Conservation (phyloP, 2,888 invertebrate genomes). For the Caenorhabditis imperialis region DNA sequence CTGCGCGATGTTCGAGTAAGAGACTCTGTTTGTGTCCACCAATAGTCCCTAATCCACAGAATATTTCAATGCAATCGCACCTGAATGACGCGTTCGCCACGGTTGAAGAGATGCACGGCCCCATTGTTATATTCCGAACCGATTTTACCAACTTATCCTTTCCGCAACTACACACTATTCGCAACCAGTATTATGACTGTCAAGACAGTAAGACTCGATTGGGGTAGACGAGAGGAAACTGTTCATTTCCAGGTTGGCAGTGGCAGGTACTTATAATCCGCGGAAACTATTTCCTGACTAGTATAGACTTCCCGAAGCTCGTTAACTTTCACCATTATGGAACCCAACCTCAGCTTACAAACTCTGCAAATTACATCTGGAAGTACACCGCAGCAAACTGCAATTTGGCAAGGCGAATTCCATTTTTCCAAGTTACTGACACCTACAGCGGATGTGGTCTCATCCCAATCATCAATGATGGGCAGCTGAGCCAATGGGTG, state of each 20-base stretch:
- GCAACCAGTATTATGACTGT: constrained; percentile 36
- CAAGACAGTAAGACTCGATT: constrained; percentile 6
- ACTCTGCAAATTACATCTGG: constrained; percentile 21
- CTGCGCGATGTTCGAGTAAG: constrained; percentile 19
- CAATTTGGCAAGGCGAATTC: constrained; percentile 7
- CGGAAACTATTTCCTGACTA: constrained; percentile 21
- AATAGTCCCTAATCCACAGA: not conserved
- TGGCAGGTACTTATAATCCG: constrained; percentile 33
- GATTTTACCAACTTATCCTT: constrained; percentile 57
- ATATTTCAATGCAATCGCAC: constrained; percentile 17
- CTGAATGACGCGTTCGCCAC: constrained; percentile 38
- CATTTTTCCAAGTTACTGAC: constrained; percentile 29
- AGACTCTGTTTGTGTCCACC: not conserved
- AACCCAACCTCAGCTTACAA: constrained; percentile 18
- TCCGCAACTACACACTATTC: constrained; percentile 30
- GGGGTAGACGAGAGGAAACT: not conserved
- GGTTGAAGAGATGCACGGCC: constrained; percentile 41
- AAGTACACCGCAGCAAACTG: constrained; percentile 14
- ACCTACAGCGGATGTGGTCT: constrained; percentile 10
- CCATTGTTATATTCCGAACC: constrained; percentile 46
- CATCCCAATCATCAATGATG: constrained; percentile 25
- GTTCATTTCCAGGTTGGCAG: constrained; percentile 23
- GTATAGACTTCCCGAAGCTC: constrained; percentile 18
- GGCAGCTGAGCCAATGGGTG: not conserved
- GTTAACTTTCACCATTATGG: constrained; percentile 28